Evolutionary conservation across 2,797 vertebrate genomes (phyloP), one percentile per base, ranked within the genome.

Genomic region (Esox lucius): DNA sequence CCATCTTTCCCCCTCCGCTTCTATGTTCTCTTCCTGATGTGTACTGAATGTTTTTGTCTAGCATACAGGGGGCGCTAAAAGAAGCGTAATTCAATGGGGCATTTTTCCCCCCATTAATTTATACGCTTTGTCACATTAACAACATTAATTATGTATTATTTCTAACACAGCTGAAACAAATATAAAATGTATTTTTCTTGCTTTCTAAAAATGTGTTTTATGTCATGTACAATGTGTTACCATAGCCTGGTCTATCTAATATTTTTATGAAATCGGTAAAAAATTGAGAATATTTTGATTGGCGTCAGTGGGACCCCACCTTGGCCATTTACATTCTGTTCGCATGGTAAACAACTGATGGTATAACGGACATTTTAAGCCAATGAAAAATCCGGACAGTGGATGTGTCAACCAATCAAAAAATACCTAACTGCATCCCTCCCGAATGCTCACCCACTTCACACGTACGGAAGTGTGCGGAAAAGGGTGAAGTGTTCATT

Each of bases 311-410:
- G 9, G 24, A 62, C 59, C 59, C 59, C 59, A 28, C 59, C 59
- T 62, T 16, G 13, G 0, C 59, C 59, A 62, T 28, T 28, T 62
- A 62, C 53, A 56, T 56, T 56, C 53, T 56, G 53, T n/a, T 7
- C 3, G n/a, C 53, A 56, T 56, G n/a, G 53, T 56, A 56, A 56
- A 56, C 53, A 56, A 56, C 2, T 19, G 0, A 19, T 56, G 48
- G 66, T 78, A 84, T 90, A 93, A 91, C 91, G 88, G 92, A 56
- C 79, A 83, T 33, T 78, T 1, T 72, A 0, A 79, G 8, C 92
- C 92, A 90, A 92, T 93, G 81, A 86, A 1, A 85, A 78, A 12
- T 4, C 56, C 9, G 0, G 42, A 66, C 74, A 56, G 31, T 75
- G 70, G 0, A 19, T 64, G 5, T 48, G 8, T 68, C 1, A 53